These are phyloP conservation scores for Macrobrachium rosenbergii DNA, from an alignment of 1,140 invertebrate species.

Conservation along the genomic window DNA sequence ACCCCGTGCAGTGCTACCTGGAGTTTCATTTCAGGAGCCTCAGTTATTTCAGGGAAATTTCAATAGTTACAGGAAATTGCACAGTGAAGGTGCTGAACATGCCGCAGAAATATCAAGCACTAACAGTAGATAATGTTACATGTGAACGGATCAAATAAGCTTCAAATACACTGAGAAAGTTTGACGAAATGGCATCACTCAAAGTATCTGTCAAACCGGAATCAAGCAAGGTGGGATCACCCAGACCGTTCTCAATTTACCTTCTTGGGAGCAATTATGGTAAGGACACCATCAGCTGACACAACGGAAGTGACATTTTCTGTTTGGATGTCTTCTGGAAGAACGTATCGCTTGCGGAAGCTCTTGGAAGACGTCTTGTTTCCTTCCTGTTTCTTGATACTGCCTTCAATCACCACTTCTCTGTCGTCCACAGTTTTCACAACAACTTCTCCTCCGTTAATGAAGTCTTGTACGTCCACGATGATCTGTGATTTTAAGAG, in stretches of 20 bases:
- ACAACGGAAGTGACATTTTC: conserved; percentile 78
- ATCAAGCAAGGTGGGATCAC: no score
- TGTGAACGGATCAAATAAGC: no score
- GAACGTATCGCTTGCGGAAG: conserved; percentile 80
- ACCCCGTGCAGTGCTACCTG: no score
- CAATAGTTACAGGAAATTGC: no score
- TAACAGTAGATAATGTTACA: no score
- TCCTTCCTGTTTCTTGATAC: conserved; percentile 21
- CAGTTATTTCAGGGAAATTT: no score
- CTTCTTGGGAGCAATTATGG: conserved; percentile 77
- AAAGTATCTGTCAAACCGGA: no score
- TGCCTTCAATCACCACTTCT: conserved; percentile 15
- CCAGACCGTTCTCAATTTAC: neutral
- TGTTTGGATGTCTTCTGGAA: conserved; percentile 76
- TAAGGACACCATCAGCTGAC: conserved; percentile 73
- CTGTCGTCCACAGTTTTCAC: conserved; percentile 45
- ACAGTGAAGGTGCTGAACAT: no score
- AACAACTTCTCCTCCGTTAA: conserved; percentile 32
- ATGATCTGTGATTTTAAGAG: conserved; percentile 3
- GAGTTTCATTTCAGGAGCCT: no score
- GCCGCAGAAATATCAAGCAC: no score
- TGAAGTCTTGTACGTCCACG: conserved; percentile 46
- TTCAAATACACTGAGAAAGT: no score
- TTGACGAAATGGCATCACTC: no score
- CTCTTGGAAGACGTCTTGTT: conserved; percentile 73